Evolutionary conservation across 2,888 invertebrate genomes (phyloP), one percentile per base, ranked within the genome.

Genomic region (Orthosia incerta): DNA sequence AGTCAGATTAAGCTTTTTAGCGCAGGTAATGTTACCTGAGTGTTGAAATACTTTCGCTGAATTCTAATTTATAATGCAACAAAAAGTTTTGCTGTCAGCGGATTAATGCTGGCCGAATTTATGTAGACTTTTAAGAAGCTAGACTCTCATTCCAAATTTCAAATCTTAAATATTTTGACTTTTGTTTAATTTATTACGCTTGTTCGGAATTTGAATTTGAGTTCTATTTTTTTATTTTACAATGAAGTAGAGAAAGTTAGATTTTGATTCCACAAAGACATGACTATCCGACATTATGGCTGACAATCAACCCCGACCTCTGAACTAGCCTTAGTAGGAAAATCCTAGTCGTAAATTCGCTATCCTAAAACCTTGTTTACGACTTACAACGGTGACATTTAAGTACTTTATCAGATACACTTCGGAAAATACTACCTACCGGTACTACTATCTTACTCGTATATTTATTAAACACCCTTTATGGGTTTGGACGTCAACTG

Each of bases 21-120:
- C 71, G 20, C 83, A 83, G 74, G 87, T 86, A 75, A 72, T 73
- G 60, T 82, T 74, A 85, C 75, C 80, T 75, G 76, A 31, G 57
- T 50, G 51, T 53, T 72, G 31, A 68, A 71, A 76, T 78, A 85
- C 64, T 85, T 82, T 74, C 56, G 57, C 63, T 79, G 26, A 23
- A 23, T 79, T 82, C 23, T 53, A 65, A 82, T 78, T 77, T 12
- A 26, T 66, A 59, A 51, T 45, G 26, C n/a, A 74, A 50, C 48
- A 79, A 82, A 67, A 79, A 64, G 79, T 55, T 71, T 48, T 1
- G 63, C 16, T 67, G 63, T 63, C 56, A 64, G 62, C 26, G 7
- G 18, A 20, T 53, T 66, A 63, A 71, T 26, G n/a, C 60, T 83
- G 79, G 73, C 26, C 63, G 66, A 62, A 66, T 82, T 46, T 56